Conservation (phyloP, 2,888 invertebrate genomes). For the Vesta saturnalis region DNA sequence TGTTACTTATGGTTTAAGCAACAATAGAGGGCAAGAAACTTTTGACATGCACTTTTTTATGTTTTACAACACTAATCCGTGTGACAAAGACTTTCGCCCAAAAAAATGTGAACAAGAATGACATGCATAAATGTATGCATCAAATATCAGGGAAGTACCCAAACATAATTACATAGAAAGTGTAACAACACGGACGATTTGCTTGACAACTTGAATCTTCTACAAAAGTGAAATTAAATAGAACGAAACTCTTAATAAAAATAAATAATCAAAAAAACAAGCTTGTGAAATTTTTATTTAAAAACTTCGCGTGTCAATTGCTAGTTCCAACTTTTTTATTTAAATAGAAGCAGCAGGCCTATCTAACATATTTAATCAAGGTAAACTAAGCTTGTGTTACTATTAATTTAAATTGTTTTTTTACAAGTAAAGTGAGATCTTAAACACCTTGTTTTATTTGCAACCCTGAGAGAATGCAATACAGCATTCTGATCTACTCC, state of each 20-base stretch:
- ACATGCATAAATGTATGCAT: slow-evolving; percentile 31
- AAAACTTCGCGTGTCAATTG: slow-evolving; percentile 30
- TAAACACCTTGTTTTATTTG: slow-evolving; percentile 18
- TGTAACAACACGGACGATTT: slow-evolving; percentile 38
- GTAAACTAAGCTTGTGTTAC: slow-evolving; percentile 20
- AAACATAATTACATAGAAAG: slow-evolving; percentile 37
- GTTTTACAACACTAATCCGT: slow-evolving; percentile 18
- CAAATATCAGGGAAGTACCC: slow-evolving; percentile 19
- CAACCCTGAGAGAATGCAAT: slow-evolving; percentile 11
- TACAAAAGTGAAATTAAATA: slow-evolving; percentile 36
- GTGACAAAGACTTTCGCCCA: slow-evolving; percentile 32
- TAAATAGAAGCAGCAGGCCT: slow-evolving; percentile 8
- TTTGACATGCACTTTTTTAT: slow-evolving; percentile 22
- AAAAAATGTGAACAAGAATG: slow-evolving; percentile 22
- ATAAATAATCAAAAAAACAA: slow-evolving; percentile 13
- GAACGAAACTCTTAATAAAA: too few species aligned
- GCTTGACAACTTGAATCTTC: slow-evolving; percentile 35
- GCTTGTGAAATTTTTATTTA: neutral
- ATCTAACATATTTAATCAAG: slow-evolving; percentile 29
- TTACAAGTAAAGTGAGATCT: slow-evolving; percentile 30
- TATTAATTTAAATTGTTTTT: slow-evolving; percentile 30
- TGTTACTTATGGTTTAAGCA: slow-evolving; percentile 20
- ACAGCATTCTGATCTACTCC: neutral
- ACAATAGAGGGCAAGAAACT: slow-evolving; percentile 31
- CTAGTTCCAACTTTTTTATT: slow-evolving; percentile 13